Evolutionary conservation across 1,140 invertebrate genomes (phyloP).

Genomic region (Eumaeus atala): DNA sequence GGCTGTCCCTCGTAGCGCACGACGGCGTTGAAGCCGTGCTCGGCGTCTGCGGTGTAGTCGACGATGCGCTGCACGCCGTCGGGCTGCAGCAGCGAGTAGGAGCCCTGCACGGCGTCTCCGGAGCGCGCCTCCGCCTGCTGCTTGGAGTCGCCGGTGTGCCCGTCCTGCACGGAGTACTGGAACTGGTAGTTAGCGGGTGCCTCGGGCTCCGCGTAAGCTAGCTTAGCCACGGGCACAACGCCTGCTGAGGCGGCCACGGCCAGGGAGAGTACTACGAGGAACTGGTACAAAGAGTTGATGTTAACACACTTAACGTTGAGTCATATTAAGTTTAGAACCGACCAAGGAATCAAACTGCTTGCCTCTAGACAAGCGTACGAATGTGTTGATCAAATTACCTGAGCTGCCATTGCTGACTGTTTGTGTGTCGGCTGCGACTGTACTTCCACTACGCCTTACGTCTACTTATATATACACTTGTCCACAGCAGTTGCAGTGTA

Average conservation of each 20-base stretch:
- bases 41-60: conserved; percentile 71
- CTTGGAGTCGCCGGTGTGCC: conserved; percentile 58
- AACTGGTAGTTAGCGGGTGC: conserved; percentile 80
- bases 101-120: conserved; percentile 76
- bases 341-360: too few species aligned
- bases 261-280: conserved; percentile 40
- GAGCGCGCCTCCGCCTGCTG: conserved; percentile 45
- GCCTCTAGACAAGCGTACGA: conserved; percentile 8
- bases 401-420: conserved; percentile 40
- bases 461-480: too few species aligned
- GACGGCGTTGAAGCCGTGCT: conserved; percentile 21
- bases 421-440: conserved; percentile 23
- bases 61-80: conserved; percentile 74
- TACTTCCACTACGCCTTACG: not conserved
- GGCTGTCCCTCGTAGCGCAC: conserved; percentile 9
- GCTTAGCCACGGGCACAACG: conserved; percentile 39
- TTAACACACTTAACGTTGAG: too few species aligned
- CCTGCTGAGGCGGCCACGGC: conserved; percentile 43
- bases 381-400: conserved; percentile 29
- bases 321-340: not conserved
- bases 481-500: too few species aligned
- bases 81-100: conserved; percentile 77
- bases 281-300: conserved; percentile 30
- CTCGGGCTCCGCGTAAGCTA: conserved; percentile 60
- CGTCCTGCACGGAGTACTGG: conserved; percentile 79